phyloP scores from a whole-genome alignment of 64 coral and sea anemone genomes.

The Trachythela sp. region DNA sequence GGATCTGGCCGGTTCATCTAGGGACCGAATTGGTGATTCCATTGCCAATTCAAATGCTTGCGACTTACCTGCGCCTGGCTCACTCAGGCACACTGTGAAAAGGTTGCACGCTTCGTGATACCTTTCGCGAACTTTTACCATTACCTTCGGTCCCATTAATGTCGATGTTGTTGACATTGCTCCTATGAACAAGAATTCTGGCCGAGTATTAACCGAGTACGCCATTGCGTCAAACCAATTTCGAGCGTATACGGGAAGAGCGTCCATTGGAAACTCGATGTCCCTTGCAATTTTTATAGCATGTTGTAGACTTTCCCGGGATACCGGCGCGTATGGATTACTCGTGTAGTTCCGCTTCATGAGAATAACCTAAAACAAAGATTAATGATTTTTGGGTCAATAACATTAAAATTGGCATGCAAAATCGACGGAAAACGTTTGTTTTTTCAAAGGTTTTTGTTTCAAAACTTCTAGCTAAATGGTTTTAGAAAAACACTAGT shows the following conservation, averaged over 20 bases:
- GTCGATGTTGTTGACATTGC: background rate
- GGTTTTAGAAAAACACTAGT: too few relatives aligned
- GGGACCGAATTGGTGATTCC: background rate
- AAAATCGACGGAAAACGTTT: too few relatives aligned
- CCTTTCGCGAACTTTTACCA: background rate
- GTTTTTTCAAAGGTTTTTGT: too few relatives aligned
- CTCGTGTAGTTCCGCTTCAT: too few relatives aligned
- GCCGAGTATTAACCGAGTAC: background rate
- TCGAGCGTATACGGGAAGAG: background rate
- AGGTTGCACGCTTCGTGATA: background rate
- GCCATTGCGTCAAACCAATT: background rate
- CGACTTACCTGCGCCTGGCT: background rate
- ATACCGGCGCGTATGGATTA: too few relatives aligned
- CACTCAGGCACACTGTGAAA: background rate
- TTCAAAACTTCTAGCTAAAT: too few relatives aligned
- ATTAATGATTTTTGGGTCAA: too few relatives aligned
- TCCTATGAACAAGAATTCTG: background rate
- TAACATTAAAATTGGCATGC: too few relatives aligned
- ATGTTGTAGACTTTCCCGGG: too few relatives aligned
- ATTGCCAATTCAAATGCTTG: background rate
- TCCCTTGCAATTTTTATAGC: background rate
- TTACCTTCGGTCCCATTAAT: background rate
- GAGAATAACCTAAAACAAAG: too few relatives aligned
- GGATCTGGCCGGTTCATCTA: background rate
- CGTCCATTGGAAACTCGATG: background rate